Conservation (phyloP, 2,888 invertebrate species). For the Leucophenga maculata region DNA sequence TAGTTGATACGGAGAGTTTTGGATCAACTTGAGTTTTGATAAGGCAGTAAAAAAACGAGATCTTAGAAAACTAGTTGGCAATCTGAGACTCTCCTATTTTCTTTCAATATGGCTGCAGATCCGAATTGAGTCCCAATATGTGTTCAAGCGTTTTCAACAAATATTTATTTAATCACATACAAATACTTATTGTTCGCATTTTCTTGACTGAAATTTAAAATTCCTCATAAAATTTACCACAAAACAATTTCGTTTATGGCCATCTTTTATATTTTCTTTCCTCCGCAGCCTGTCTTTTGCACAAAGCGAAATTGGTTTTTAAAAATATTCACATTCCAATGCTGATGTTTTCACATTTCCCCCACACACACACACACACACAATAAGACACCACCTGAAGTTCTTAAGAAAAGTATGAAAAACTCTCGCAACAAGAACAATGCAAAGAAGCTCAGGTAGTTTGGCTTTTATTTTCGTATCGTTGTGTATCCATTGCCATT, state of each 20-base stretch:
- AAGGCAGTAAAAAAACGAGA: no score
- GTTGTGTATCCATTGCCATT: background rate
- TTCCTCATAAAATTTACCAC: conserved; percentile 37
- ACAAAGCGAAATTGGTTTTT: conserved; percentile 68
- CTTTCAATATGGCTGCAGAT: no score
- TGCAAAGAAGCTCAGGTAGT: conserved; percentile 6
- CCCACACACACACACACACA: conserved; percentile 33
- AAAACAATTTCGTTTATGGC: conserved; percentile 62
- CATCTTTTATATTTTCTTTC: conserved; percentile 28
- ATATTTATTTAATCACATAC: background rate
- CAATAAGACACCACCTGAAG: background rate
- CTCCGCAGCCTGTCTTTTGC: background rate
- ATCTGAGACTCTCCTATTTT: no score
- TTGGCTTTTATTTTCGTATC: background rate
- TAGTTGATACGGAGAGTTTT: no score
- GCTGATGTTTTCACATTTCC: conserved; percentile 32
- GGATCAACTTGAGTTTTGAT: no score
- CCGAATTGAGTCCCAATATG: no score
- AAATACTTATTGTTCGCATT: background rate
- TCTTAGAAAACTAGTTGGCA: no score
- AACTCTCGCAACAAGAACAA: background rate
- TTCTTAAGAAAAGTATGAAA: background rate
- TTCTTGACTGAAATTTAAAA: background rate
- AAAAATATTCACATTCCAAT: conserved; percentile 66
- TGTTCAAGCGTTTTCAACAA: no score